phyloP scores from a whole-genome alignment of 2,113 vertebrate genomes.

The Datnioides undecimradiatus region DNA sequence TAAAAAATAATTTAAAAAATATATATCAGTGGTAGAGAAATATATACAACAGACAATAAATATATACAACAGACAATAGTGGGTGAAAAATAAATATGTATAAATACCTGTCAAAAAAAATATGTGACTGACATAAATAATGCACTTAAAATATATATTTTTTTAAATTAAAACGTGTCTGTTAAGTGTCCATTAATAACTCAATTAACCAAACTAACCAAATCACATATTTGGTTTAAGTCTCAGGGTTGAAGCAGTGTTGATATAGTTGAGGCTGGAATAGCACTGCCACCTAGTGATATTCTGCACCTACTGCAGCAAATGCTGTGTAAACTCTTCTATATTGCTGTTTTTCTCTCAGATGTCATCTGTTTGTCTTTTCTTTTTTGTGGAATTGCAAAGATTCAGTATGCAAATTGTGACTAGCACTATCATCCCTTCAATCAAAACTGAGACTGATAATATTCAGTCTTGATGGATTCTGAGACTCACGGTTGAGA shows the following conservation, averaged over 20 bases:
- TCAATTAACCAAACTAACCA: neutral
- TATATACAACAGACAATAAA: too few relatives aligned
- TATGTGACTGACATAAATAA: too few relatives aligned
- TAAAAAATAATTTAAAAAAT: too few relatives aligned
- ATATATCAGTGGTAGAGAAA: too few relatives aligned
- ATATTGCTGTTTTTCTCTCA: neutral
- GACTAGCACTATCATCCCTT: too few relatives aligned
- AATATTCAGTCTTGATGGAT: neutral
- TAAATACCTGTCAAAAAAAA: too few relatives aligned
- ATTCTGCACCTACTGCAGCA: neutral
- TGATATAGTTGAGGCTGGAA: neutral
- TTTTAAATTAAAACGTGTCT: too few relatives aligned
- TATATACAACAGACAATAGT: too few relatives aligned
- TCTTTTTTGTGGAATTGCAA: neutral
- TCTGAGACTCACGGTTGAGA: neutral
- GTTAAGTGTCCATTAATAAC: too few relatives aligned
- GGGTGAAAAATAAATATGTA: too few relatives aligned
- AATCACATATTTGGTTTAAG: neutral
- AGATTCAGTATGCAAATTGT: neutral
- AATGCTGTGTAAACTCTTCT: too few relatives aligned
- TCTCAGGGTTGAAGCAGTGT: neutral
- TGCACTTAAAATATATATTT: too few relatives aligned
- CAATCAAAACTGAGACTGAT: neutral
- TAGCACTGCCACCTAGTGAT: constrained; percentile 44
- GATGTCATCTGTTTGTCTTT: neutral